Evolutionary conservation across 2,797 vertebrate species (phyloP).

Genomic region (Lutjanus campechanus): DNA sequence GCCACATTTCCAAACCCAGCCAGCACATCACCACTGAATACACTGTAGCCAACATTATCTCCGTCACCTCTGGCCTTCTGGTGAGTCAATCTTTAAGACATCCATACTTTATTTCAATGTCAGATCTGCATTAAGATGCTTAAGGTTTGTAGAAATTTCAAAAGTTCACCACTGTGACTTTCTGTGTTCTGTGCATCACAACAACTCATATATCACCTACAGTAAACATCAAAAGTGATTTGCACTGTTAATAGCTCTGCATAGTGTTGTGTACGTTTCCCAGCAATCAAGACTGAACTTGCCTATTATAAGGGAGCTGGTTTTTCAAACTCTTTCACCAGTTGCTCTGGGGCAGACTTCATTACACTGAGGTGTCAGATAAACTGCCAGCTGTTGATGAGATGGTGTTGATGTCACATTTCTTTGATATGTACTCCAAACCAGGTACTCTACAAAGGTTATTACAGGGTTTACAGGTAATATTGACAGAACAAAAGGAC

Average conservation of each 20-base stretch:
- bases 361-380: slow-evolving; percentile 41
- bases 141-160: not conserved
- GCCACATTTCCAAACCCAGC: slow-evolving; percentile 91
- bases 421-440: slow-evolving; percentile 24
- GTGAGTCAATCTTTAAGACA: slow-evolving; percentile 78
- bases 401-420: slow-evolving; percentile 36
- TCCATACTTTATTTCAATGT: slow-evolving; percentile 6
- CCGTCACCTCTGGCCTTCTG: slow-evolving; percentile 92
- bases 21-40: slow-evolving; percentile 88
- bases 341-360: slow-evolving; percentile 56
- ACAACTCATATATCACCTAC: not conserved
- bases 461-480: slow-evolving; percentile 18
- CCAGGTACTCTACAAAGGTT: not conserved
- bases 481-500: slow-evolving; percentile 6
- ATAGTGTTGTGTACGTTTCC: slow-evolving; percentile 48
- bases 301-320: slow-evolving; percentile 45
- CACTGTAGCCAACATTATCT: slow-evolving; percentile 90
- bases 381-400: slow-evolving; percentile 42
- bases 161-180: not conserved
- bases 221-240: not conserved
- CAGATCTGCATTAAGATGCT: not conserved
- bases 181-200: slow-evolving; percentile 13
- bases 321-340: slow-evolving; percentile 52
- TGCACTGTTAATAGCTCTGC: not conserved
- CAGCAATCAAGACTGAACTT: slow-evolving; percentile 66